A percentile compares a stretch with the other conserved stretches of the same genome.
These are phyloP conservation scores for Drosophila trichaetosa DNA, from an alignment of 2,888 invertebrate genomes.

Conservation along the genomic window DNA sequence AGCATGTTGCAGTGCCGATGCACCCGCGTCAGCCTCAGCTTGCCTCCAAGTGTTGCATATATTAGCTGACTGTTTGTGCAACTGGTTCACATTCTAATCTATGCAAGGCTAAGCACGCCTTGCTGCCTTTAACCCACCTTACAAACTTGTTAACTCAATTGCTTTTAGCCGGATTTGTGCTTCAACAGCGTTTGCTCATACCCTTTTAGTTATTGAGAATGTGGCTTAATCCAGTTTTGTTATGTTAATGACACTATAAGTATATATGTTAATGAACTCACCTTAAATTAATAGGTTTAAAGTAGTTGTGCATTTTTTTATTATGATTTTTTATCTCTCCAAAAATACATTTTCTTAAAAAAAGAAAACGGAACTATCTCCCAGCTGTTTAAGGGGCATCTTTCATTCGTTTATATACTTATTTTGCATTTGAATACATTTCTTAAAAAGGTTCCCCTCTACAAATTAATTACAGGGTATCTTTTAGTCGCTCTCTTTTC, in stretches of 20 bases:
- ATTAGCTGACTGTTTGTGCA: constrained; percentile 42
- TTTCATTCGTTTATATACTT: not conserved
- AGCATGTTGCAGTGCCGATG: not conserved
- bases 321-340: not conserved
- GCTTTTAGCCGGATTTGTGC: constrained; percentile 32
- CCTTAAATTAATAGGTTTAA: not conserved
- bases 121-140: constrained; percentile 17
- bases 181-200: constrained; percentile 22
- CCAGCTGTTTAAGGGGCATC: not conserved
- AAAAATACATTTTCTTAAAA: not conserved
- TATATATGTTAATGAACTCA: not conserved
- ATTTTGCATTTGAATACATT: not conserved
- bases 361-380: not conserved
- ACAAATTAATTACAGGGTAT: not conserved
- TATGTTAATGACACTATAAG: not conserved
- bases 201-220: not conserved
- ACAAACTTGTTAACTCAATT: constrained; percentile 56
- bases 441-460: no score
- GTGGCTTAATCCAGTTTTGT: not conserved
- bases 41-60: constrained; percentile 29
- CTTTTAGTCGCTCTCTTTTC: not conserved
- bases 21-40: not conserved
- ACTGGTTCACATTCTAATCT: constrained; percentile 74
- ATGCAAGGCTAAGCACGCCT: constrained; percentile 57
- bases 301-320: not conserved